Conservation (phyloP, 2,888 invertebrate genomes). For the Drosophila lutescens region DNA sequence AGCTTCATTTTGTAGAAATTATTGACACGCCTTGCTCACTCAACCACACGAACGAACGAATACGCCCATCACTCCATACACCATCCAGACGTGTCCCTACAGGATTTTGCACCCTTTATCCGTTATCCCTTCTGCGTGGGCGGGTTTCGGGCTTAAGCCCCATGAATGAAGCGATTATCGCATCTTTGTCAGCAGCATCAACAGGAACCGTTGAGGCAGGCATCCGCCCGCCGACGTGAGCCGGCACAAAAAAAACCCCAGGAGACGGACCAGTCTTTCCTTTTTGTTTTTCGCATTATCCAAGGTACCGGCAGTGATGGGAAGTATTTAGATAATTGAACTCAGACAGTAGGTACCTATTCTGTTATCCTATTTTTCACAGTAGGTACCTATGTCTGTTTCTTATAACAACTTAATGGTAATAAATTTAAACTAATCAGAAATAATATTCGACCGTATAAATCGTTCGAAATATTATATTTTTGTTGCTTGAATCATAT, state of each 20-base stretch:
- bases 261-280: not conserved
- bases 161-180: slow-evolving; percentile 79
- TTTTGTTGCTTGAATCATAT: too few relatives aligned
- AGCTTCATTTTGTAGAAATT: slow-evolving; percentile 39
- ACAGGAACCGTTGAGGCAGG: slow-evolving; percentile 20
- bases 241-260: slow-evolving; percentile 30
- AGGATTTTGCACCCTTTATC: slow-evolving; percentile 31
- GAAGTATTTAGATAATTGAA: not conserved
- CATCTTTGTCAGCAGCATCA: slow-evolving; percentile 69
- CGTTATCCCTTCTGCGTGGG: slow-evolving; percentile 30
- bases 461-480: too few relatives aligned
- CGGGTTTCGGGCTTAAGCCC: slow-evolving; percentile 60
- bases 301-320: slow-evolving; percentile 36
- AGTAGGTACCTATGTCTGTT: too few relatives aligned
- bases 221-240: slow-evolving; percentile 21
- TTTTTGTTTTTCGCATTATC: not conserved
- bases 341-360: not conserved
- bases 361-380: too few relatives aligned
- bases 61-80: not conserved
- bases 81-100: slow-evolving; percentile 6
- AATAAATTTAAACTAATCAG: too few relatives aligned
- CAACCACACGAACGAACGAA: slow-evolving; percentile 9
- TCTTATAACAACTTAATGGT: too few relatives aligned
- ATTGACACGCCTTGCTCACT: slow-evolving; percentile 5
- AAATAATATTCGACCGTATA: too few relatives aligned